Conservation (phyloP, 2,888 invertebrate genomes). For the Nemotelus pantherinus region DNA sequence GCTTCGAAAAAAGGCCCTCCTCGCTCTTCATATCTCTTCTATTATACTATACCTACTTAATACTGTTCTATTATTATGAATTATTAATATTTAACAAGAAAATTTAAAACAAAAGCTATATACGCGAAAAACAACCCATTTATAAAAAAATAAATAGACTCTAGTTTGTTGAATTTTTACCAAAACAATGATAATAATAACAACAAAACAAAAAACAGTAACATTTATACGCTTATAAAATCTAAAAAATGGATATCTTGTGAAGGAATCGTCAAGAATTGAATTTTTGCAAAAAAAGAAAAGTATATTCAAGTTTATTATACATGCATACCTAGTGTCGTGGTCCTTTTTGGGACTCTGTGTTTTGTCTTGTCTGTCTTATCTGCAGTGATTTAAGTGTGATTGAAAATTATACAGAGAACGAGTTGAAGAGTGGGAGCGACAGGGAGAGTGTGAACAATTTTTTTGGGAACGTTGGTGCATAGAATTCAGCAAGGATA, state of each 20-base stretch:
- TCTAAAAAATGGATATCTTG: constrained; percentile 12
- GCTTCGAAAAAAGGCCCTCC: constrained; percentile 47
- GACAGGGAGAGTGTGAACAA: neutral
- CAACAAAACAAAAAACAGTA: neutral
- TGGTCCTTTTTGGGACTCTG: constrained; percentile 36
- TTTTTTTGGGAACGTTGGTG: constrained; percentile 17
- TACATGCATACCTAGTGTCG: constrained; percentile 9
- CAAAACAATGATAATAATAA: constrained; percentile 36
- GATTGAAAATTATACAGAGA: constrained; percentile 22
- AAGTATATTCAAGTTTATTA: constrained; percentile 5
- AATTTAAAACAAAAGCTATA: neutral
- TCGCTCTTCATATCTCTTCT: constrained; percentile 51
- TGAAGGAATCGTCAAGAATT: constrained; percentile 15
- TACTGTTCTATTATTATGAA: constrained; percentile 34
- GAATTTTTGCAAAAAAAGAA: constrained; percentile 27
- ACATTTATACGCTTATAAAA: constrained; percentile 39
- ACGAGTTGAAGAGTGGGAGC: neutral
- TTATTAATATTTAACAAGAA: neutral
- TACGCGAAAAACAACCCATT: too few species aligned
- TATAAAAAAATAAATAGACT: constrained; percentile 35
- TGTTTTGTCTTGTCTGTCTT: neutral
- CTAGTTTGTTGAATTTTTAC: constrained; percentile 41
- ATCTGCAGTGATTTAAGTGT: constrained; percentile 30
- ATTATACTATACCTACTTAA: constrained; percentile 25
- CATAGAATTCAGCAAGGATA: constrained; percentile 17